A percentile compares a stretch with the other conserved stretches of the same genome.
Evolutionary conservation across 2,797 vertebrate genomes (phyloP).

Genomic region (Peromyscus nudipes): DNA sequence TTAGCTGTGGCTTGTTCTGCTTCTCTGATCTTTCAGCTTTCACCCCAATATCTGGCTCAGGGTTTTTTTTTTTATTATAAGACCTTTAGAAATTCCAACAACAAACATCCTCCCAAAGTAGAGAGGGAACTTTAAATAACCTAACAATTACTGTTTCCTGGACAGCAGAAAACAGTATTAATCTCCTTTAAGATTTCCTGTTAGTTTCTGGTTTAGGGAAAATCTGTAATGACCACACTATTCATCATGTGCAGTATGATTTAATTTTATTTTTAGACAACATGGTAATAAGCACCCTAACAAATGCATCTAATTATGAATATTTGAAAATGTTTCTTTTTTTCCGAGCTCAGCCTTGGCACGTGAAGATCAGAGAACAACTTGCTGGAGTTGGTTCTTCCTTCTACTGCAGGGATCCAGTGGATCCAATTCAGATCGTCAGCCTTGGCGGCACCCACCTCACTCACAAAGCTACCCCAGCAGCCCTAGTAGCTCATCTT

Average conservation of each 20-base stretch:
- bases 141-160: slow-evolving; percentile 13
- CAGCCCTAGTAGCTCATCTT: not conserved
- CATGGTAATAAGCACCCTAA: slow-evolving; percentile 37
- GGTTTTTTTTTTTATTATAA: too few species aligned
- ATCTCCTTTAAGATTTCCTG: slow-evolving; percentile 1
- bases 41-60: too few species aligned
- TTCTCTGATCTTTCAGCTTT: too few species aligned
- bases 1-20: too few species aligned
- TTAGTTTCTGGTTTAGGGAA: slow-evolving; percentile 67
- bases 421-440: not conserved
- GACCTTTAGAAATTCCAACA: too few species aligned
- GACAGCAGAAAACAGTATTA: slow-evolving; percentile 25
- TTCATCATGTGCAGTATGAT: not conserved
- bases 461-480: not conserved
- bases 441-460: not conserved
- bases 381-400: not conserved
- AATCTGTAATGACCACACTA: slow-evolving; percentile 66
- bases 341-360: not conserved
- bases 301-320: slow-evolving; percentile 63
- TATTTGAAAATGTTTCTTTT: slow-evolving; percentile 22
- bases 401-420: not conserved
- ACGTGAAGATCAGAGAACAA: not conserved
- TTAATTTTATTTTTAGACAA: slow-evolving; percentile 64
- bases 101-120: not conserved
- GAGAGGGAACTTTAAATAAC: not conserved